Base-by-base conservation (phyloP, 1,140 invertebrate species). In the Leptinotarsa texana region DNA sequence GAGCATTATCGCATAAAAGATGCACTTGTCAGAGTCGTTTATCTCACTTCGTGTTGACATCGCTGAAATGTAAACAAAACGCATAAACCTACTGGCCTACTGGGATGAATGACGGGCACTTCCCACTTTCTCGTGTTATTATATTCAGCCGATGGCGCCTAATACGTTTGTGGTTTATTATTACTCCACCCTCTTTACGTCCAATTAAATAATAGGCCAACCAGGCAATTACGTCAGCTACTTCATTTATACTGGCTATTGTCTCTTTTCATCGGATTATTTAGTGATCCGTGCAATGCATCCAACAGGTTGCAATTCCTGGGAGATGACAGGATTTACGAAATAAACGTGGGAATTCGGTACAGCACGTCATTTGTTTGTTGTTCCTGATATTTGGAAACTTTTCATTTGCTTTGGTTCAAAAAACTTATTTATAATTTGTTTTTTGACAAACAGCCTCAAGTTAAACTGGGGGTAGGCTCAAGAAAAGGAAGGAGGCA, bases 61-160 rank as follows among this genome's bases (percentile, higher is more conserved):
- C 65, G 65, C 65, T 18, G 51, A 57, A 67, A 67, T 67, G 65
- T 67, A 67, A 67, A 67, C 65, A 67, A 67, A 67, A 42, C 65
- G 24, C 42, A 57, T 57, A 42, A n/a, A 57, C 51, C 51, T 57
- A 57, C 51, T 57, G 51, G 65, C 65, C 65, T 67, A 67, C 65
- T 42, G 65, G 24, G 65, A 67, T 67, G 65, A 67, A 67, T 67
- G 24, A 42, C 65, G 65, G 24, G 24, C 65, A 67, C 65, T 67
- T 67, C 65, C 65, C 65, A 42, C 51, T 57, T 57, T 18, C 51
- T 57, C 51, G 51, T 57, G 15, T n/a, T 18, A 57, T 57, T 15
- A 17, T 57, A 57, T 57, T 57, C n/a, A 1, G 17, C 51, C 51
- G 51, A 57, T 57, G 51, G 51, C 51, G 51, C 51, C 51, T 57